Percentiles rank a stretch among this genome's conserved stretches.
These are phyloP conservation scores for Catamblyrhynchus diadema DNA, from an alignment of 2,797 vertebrate genomes.

Conservation along the genomic window DNA sequence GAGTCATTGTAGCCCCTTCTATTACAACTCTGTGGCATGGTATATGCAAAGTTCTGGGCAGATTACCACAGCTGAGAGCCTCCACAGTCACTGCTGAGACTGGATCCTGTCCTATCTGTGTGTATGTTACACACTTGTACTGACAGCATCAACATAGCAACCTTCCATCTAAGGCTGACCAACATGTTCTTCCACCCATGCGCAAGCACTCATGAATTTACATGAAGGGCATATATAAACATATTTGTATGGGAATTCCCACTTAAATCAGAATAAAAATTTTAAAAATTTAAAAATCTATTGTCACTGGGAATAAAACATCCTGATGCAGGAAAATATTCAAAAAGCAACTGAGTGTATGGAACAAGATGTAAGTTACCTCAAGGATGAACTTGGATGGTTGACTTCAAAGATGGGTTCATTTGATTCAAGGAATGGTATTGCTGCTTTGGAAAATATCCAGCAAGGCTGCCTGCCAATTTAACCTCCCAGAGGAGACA, in stretches of 20 bases:
- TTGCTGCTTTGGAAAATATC: not conserved
- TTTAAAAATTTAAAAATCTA: not conserved
- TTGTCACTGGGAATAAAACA: not conserved
- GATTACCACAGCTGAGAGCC: not conserved
- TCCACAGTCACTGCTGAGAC: not conserved
- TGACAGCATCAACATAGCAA: not conserved
- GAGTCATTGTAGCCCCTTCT: not conserved
- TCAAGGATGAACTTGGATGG: not conserved
- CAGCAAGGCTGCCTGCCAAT: not conserved
- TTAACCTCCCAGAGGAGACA: not conserved
- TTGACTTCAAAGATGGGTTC: not conserved
- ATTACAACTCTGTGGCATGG: not conserved
- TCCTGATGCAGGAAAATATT: not conserved
- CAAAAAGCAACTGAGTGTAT: rapidly evolving
- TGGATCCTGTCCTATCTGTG: not conserved
- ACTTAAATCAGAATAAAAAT: not conserved
- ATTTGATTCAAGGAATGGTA: not conserved
- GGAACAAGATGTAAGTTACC: not conserved
- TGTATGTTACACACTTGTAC: not conserved
- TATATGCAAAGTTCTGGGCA: not conserved
- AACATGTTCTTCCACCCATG: not conserved
- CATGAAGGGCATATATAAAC: not conserved
- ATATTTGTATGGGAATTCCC: not conserved
- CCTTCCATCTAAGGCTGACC: not conserved
- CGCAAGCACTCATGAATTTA: not conserved